These are phyloP conservation scores for Melanotaenia boesemani DNA, from an alignment of 2,797 vertebrate species.

Conservation along the genomic window DNA sequence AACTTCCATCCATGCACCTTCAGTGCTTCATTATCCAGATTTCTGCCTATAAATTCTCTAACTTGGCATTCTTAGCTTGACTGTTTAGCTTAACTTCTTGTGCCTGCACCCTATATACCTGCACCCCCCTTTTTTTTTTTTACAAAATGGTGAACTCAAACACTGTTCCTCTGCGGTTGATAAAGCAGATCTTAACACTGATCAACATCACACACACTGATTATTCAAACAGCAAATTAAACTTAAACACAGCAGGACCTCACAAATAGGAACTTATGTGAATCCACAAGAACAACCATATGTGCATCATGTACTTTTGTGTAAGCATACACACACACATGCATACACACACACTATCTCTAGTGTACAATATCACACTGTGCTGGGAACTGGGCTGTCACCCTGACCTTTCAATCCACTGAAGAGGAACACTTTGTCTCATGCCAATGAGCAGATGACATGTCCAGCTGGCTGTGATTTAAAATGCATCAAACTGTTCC, in stretches of 20 bases:
- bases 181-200: constrained; percentile 71
- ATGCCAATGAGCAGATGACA: constrained; percentile 71
- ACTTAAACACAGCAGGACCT: constrained; percentile 32
- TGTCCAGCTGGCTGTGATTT: constrained; percentile 72
- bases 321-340: too few species aligned
- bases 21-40: too few species aligned
- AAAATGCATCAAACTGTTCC: constrained; percentile 62
- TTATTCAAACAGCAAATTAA: constrained; percentile 68
- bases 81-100: too few species aligned
- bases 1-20: too few species aligned
- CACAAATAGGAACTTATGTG: constrained; percentile 6
- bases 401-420: constrained; percentile 73
- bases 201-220: constrained; percentile 52
- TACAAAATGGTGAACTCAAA: constrained; percentile 22
- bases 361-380: constrained; percentile 39
- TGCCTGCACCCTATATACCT: too few species aligned
- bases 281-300: constrained; percentile 18
- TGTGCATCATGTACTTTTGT: constrained; percentile 6
- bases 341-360: constrained; percentile 16
- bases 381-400: constrained; percentile 44
- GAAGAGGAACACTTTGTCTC: constrained; percentile 65
- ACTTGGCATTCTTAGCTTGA: too few species aligned
- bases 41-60: too few species aligned
- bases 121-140: neutral
- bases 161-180: constrained; percentile 17